Conservation (phyloP, 2,113 vertebrate species). For the Phrynosoma platyrhinos region DNA sequence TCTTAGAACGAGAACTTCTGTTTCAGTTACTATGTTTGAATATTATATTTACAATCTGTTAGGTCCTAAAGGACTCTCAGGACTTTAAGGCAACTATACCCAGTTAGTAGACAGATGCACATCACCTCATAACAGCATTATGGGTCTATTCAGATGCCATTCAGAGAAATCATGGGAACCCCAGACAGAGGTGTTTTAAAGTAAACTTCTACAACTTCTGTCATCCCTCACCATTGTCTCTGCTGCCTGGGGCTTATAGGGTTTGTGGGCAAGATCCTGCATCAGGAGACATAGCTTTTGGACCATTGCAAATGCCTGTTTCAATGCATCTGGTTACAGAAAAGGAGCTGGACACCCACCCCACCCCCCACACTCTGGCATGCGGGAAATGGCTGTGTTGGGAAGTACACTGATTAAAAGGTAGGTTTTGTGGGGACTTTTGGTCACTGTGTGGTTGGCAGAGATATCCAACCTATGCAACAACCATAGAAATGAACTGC, state of each 20-base stretch:
- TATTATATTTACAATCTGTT: constrained; percentile 47
- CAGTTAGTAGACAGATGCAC: neutral
- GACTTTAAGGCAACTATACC: constrained; percentile 28
- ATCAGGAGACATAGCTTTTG: too few relatives aligned
- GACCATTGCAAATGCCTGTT: too few relatives aligned
- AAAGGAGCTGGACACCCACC: too few relatives aligned
- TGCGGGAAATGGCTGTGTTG: too few relatives aligned
- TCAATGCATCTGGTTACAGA: too few relatives aligned
- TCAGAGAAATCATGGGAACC: neutral
- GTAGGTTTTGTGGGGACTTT: too few relatives aligned
- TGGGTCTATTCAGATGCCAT: neutral
- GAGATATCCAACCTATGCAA: too few relatives aligned
- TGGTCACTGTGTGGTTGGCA: too few relatives aligned
- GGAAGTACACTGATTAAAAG: too few relatives aligned
- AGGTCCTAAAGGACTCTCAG: constrained; percentile 67
- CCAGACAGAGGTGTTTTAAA: neutral
- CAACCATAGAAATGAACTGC: too few relatives aligned
- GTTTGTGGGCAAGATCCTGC: too few relatives aligned
- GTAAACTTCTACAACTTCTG: neutral
- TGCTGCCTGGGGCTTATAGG: neutral
- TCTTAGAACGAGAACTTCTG: constrained; percentile 37
- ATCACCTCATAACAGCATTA: neutral
- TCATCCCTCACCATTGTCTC: neutral
- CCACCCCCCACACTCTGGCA: too few relatives aligned
- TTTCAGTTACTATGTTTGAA: constrained; percentile 35